Conservation (phyloP, 1,140 invertebrate genomes). For the Dolichoris vasculosae region DNA sequence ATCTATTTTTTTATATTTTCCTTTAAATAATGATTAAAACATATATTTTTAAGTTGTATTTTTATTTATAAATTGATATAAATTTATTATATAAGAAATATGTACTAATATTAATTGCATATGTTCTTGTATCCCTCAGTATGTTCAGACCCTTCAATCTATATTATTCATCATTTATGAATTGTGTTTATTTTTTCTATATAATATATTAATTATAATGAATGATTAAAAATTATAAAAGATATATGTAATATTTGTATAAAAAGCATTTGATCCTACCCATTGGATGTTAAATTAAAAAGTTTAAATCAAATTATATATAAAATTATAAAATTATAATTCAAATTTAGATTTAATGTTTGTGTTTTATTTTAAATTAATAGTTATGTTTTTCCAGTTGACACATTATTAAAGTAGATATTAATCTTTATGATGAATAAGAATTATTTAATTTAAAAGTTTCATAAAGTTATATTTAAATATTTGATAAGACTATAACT, state of each 20-base stretch:
- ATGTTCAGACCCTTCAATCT: constrained; percentile 7
- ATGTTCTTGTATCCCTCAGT: constrained; percentile 27
- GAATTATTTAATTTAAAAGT: neutral
- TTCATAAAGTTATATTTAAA: neutral
- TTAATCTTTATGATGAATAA: neutral
- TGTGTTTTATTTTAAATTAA: neutral
- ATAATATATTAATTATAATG: neutral
- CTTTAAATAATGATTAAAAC: neutral
- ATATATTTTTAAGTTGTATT: neutral
- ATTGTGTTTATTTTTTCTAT: neutral
- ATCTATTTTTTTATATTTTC: constrained; percentile 8
- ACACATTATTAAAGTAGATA: neutral
- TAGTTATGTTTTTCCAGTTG: neutral
- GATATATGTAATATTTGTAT: neutral
- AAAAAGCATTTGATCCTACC: neutral
- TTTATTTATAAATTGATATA: constrained; percentile 1
- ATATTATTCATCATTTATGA: neutral
- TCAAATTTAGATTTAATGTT: neutral
- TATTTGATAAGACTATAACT: constrained; percentile 1
- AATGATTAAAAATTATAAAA: neutral
- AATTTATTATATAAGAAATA: neutral
- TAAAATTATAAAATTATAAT: neutral
- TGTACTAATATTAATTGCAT: neutral
- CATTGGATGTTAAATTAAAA: neutral
- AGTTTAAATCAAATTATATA: neutral